A percentile compares a stretch with the other conserved stretches of the same genome.
phyloP scores from a whole-genome alignment of 2,113 vertebrate genomes.

The Microcebus lehilahytsara region DNA sequence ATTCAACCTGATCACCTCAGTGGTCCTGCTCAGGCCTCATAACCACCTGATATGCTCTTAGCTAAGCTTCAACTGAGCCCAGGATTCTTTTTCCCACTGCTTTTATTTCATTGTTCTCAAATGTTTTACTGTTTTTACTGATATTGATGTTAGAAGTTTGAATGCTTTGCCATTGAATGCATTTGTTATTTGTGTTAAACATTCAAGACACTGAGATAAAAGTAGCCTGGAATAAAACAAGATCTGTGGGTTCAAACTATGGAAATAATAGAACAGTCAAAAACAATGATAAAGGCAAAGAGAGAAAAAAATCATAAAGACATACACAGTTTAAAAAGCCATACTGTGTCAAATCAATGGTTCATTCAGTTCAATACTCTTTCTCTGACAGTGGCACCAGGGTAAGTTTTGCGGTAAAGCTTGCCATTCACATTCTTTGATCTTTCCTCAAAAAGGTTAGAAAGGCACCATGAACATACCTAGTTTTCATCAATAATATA shows the following conservation, averaged over 20 bases:
- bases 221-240: constrained; percentile 27
- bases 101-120: constrained; percentile 46
- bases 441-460: constrained; percentile 54
- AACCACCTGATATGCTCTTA: not conserved
- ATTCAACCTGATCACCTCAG: not conserved
- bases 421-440: constrained; percentile 3
- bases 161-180: constrained; percentile 12
- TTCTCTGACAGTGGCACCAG: not conserved
- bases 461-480: not conserved
- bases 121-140: not conserved
- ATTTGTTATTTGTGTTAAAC: constrained; percentile 43
- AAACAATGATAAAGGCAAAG: constrained; percentile 50
- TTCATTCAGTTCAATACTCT: not conserved
- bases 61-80: not conserved
- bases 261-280: constrained; percentile 29
- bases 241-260: constrained; percentile 31
- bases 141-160: not conserved
- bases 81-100: not conserved
- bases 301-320: constrained; percentile 15
- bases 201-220: constrained; percentile 60
- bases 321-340: constrained; percentile 17
- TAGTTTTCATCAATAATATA: constrained; percentile 39
- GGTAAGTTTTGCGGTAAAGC: constrained; percentile 31
- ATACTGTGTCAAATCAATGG: constrained; percentile 40
- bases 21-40: not conserved